Evolutionary conservation across 2,797 vertebrate genomes (phyloP).

Genomic region (Karalla daura): DNA sequence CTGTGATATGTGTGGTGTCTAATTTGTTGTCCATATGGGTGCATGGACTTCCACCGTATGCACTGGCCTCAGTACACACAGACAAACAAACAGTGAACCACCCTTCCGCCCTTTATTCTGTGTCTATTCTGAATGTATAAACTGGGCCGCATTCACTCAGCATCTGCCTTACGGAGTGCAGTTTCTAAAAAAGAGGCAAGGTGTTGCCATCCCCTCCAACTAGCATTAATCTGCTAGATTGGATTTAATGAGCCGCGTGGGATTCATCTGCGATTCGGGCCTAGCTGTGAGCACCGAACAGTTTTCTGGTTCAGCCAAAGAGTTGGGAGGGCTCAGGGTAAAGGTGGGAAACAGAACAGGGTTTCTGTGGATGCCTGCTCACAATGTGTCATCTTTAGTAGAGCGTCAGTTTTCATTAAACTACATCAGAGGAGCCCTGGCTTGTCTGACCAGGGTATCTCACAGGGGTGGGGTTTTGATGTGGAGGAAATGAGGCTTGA

Average conservation of each 20-base stretch:
- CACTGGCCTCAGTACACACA: conserved; percentile 9
- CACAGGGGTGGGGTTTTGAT: conserved; percentile 58
- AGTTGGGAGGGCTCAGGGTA: conserved; percentile 49
- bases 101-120: conserved; percentile 31
- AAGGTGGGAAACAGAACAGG: conserved; percentile 81
- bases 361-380: conserved; percentile 46
- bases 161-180: conserved; percentile 20
- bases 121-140: conserved; percentile 31
- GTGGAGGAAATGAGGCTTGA: conserved; percentile 58
- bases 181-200: conserved; percentile 22
- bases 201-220: conserved; percentile 35
- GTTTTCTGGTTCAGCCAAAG: conserved; percentile 13
- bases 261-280: conserved; percentile 42
- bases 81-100: conserved; percentile 20
- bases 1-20: conserved; percentile 69
- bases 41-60: conserved; percentile 28
- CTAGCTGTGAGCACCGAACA: not conserved
- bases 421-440: conserved; percentile 36
- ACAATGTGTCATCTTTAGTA: conserved; percentile 64
- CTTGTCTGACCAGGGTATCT: conserved; percentile 38
- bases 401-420: conserved; percentile 68
- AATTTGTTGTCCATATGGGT: conserved; percentile 74
- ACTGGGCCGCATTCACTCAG: conserved; percentile 14
- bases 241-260: conserved; percentile 51
- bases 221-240: conserved; percentile 48